Evolutionary conservation across 2,113 vertebrate species (phyloP), one percentile per base, ranked within the genome.

Genomic region (Paedocypris sp.): DNA sequence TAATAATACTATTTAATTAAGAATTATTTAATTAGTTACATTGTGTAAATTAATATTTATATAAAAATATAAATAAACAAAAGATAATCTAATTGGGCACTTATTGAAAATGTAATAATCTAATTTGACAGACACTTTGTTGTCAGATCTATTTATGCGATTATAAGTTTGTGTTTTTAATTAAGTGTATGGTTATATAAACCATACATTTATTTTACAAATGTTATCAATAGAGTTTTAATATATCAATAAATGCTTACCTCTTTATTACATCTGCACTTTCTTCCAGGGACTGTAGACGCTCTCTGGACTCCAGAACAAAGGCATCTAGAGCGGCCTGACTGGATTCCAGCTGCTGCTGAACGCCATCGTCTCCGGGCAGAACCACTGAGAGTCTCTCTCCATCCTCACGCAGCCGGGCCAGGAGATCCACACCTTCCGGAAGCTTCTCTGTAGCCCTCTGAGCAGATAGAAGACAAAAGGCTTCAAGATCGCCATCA

Each of bases 251-350:
- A 9, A 20, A 8, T 16, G 49, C 73, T 72, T 60, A 87, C 86
- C 77, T 69, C 29, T 69, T 77, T 35, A 93, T 75, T 47, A 88
- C 80, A 8, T 76, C 77, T 58, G 85, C 82, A 50, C 86, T 89
- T 65, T 89, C 83, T 69, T 94, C 88, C 38, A 98, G 74, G 9
- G 83, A 79, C 57, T 71, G 74, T 54, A 87, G 87, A 71, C 81
- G 86, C 66, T 85, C 88, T 56, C 83, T 77, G 69, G 90, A 92
- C 5, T 82, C 82, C 16, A 76, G 83, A 67, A 90, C 74, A 59
- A 91, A 93, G 3, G 67, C 79, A 22, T 83, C 86, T 72, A 95
- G 93, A 41, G 85, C 90, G 70, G 87, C 83, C 18, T 89, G 88
- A 43, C 89, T 86, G 38, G 83, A 87, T 1, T 77, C 79, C 56